phyloP scores from a whole-genome alignment of 2,797 vertebrate species.

The Brachymystax lenok region DNA sequence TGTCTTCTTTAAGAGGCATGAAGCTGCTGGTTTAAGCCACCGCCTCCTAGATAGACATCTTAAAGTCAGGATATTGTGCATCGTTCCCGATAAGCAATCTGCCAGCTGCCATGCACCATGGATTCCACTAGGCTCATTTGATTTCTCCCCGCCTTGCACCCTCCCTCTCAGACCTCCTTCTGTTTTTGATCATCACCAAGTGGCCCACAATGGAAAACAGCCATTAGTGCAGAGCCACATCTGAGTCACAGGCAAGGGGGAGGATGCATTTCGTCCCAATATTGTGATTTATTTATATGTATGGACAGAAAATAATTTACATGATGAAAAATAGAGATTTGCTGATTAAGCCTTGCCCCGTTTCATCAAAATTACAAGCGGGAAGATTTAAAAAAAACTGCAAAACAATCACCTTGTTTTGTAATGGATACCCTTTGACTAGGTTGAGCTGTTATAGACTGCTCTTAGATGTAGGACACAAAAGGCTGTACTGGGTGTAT shows the following conservation, averaged over 20 bases:
- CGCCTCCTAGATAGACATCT: slow-evolving; percentile 61
- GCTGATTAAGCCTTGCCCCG: slow-evolving; percentile 44
- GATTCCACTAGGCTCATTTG: slow-evolving; percentile 40
- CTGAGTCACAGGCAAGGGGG: slow-evolving; percentile 46
- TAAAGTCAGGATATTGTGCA: slow-evolving; percentile 64
- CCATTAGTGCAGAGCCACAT: slow-evolving; percentile 75
- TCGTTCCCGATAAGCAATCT: slow-evolving; percentile 67
- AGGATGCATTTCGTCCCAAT: slow-evolving; percentile 52
- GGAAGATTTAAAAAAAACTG: slow-evolving; percentile 14
- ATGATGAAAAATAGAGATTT: slow-evolving; percentile 57
- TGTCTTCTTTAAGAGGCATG: slow-evolving; percentile 74
- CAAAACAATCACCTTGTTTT: slow-evolving; percentile 14
- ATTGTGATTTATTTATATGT: slow-evolving; percentile 61
- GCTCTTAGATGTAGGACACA: neutral
- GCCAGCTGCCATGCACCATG: slow-evolving; percentile 58
- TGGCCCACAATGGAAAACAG: slow-evolving; percentile 77
- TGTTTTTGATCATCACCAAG: slow-evolving; percentile 71
- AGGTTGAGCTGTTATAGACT: neutral
- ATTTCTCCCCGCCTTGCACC: neutral
- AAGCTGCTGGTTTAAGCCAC: slow-evolving; percentile 70
- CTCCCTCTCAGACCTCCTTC: slow-evolving; percentile 21
- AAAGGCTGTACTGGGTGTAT: neutral
- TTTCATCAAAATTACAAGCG: slow-evolving; percentile 48
- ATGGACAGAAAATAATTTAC: slow-evolving; percentile 55
- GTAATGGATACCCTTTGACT: slow-evolving; percentile 1